Conservation (phyloP, 2,888 invertebrate species). For the Agrenia bidenticulata region DNA sequence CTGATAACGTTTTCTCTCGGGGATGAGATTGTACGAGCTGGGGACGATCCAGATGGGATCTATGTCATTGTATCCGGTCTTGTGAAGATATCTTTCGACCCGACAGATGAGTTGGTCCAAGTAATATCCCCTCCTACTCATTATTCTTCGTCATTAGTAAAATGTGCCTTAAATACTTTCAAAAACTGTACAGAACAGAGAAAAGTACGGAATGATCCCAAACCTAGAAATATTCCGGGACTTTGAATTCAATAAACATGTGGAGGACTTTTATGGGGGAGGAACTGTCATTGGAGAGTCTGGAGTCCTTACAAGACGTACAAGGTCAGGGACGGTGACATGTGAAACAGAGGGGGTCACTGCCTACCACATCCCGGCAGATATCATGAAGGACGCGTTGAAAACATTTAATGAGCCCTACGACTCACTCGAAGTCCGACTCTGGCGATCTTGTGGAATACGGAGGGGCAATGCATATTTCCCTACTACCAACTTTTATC, state of each 20-base stretch:
- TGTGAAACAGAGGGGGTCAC: constrained; percentile 64
- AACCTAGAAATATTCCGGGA: constrained; percentile 62
- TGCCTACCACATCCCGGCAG: constrained; percentile 53
- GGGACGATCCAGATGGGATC: constrained; percentile 57
- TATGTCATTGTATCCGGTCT: constrained; percentile 59
- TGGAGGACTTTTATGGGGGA: constrained; percentile 63
- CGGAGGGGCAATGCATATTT: constrained; percentile 61
- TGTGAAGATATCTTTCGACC: constrained; percentile 55
- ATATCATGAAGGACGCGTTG: constrained; percentile 54
- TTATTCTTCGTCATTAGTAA: background rate
- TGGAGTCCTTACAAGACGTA: constrained; percentile 62
- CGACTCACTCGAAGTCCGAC: constrained; percentile 61
- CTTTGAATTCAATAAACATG: constrained; percentile 59
- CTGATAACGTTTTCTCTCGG: constrained; percentile 55
- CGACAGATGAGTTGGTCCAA: constrained; percentile 56
- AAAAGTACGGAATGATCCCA: constrained; percentile 60
- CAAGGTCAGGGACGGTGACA: constrained; percentile 62
- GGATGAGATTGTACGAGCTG: constrained; percentile 55
- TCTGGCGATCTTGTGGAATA: constrained; percentile 66
- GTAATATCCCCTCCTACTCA: constrained; percentile 15
- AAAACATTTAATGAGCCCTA: constrained; percentile 57
- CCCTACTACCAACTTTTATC: constrained; percentile 59
- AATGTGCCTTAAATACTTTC: background rate
- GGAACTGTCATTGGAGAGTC: constrained; percentile 66
- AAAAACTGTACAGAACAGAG: constrained; percentile 56